phyloP scores from a whole-genome alignment of 1,140 invertebrate species.

The Drosophila ohnishii region DNA sequence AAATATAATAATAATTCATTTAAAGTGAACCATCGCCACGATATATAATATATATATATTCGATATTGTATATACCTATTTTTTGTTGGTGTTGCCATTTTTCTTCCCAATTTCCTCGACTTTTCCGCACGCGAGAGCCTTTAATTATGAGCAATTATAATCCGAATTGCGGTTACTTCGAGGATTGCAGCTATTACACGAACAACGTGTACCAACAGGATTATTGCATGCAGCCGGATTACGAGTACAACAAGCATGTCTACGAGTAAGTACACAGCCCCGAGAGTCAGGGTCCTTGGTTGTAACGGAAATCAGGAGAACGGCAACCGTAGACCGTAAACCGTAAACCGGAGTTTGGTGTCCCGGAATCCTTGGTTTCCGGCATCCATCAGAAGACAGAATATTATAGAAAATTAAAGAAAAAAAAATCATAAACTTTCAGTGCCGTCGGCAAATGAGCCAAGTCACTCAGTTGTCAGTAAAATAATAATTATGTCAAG shows the following conservation, averaged over 20 bases:
- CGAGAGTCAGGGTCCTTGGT: conserved; percentile 8
- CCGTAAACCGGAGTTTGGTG: not conserved
- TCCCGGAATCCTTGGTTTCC: not conserved
- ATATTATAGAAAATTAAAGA: no score
- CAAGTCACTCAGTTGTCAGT: conserved; percentile 25
- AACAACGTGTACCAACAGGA: conserved; percentile 81
- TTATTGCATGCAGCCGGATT: conserved; percentile 82
- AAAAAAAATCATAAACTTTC: not conserved
- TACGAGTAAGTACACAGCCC: conserved; percentile 75
- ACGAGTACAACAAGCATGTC: conserved; percentile 80
- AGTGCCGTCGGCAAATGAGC: conserved; percentile 25
- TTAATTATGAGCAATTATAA: conserved; percentile 82
- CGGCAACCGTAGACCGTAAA: not conserved
- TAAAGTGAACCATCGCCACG: conserved; percentile 30
- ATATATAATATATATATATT: conserved; percentile 4
- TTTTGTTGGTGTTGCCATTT: conserved; percentile 14
- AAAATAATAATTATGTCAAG: conserved; percentile 2
- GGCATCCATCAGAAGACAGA: not conserved
- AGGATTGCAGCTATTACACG: conserved; percentile 78
- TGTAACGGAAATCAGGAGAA: not conserved
- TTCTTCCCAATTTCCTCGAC: conserved; percentile 3
- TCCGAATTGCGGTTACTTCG: conserved; percentile 82
- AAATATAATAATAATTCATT: conserved; percentile 61
- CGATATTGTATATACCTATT: not conserved
- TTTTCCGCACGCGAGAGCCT: conserved; percentile 52